Evolutionary conservation across 2,113 vertebrate species (phyloP), one percentile per base, ranked within the genome.

Genomic region (Athene noctua): DNA sequence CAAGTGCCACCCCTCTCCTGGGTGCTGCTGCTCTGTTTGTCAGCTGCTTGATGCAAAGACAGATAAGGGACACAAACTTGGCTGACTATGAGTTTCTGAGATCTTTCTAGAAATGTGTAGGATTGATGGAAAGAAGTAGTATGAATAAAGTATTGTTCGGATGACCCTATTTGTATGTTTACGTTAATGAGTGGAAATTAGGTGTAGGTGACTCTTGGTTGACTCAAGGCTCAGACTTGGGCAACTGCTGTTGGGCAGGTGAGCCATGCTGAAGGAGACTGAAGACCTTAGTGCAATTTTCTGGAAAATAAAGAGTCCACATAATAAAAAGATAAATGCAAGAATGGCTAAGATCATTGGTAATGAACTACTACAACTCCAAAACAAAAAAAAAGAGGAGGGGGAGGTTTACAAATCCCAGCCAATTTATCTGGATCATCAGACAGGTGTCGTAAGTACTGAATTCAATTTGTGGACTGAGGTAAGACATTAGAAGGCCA

Each of bases 1-100:
- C 0, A 2, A n/a, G 25, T 74, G 55, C n/a, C 10, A 22, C 12
- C 23, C 2, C 4, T 59, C 9, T 83, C 9, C 15, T 38, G 14
- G 17, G 29, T 3, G 1, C n/a, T 72, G 62, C n/a, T 2, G 6
- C 30, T 77, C 36, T 30, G 8, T 51, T 21, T 34, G 25, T 52
- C 30, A 73, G 74, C 40, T 75, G n/a, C 54, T 77, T 66, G 74
- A 47, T 1, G 15, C 18, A 75, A 17, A 68, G 52, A 30, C 30
- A 77, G 42, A 18, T 68, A 73, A 11, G 52, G n/a, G 15, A 18
- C 8, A 44, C 13, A 52, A 10, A 51, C 10, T 14, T 32, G n/a
- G 4, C 55, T 78, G 46, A 0, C 32, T 66, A 0, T 52, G 38
- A 80, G 30, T 42, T 77, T 63, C 26, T 46, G 1, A 20, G 32